Base-by-base conservation (phyloP, 2,113 vertebrate species). In the Lagopus muta region DNA sequence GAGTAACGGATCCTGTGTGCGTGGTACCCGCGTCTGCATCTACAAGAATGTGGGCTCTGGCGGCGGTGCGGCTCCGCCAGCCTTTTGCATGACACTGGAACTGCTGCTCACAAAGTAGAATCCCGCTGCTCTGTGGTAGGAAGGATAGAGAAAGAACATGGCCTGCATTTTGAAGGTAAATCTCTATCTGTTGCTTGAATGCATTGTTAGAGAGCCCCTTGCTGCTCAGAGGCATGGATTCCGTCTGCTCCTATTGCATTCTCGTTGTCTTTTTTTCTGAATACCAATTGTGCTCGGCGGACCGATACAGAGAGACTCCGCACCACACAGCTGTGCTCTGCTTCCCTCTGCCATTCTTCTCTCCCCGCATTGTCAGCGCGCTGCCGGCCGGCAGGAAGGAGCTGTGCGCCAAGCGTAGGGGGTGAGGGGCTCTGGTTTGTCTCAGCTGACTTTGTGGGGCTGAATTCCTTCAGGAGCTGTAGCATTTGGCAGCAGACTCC, bases 101-200 rank as follows among this genome's bases (percentile, higher is more conserved):
- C 95, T 95, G 96, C 94, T 95, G 77, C 95, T 96, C 92, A 89
- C 94, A 93, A 94, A 91, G 95, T 96, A 96, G 95, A 95, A 71
- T 76, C 96, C 94, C 66, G 95, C 97, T 94, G 92, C 95, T 91
- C 92, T 94, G 95, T 90, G 96, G 93, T 90, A 92, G 96, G 96
- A 97, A 94, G 91, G 96, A 89, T 96, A 93, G 96, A 92, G 90
- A 94, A 89, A 95, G 97, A 97, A 96, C 98, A 98, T 98, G 98
- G 98, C 98, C 98, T 98, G 98, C 98, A 95, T 97, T 96, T 94
- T 97, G 94, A 98, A 98, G 98, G 98, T 98, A 98, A 98, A 95
- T 88, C 95, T 97, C 80, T 91, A 74, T 96, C 96, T 93, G 96
- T 93, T 96, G 97, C 97, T 98, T 92, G 92, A 94, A 94, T 86